Base-by-base conservation (phyloP, 1,140 invertebrate genomes). In the Rhyacophila brunnea region DNA sequence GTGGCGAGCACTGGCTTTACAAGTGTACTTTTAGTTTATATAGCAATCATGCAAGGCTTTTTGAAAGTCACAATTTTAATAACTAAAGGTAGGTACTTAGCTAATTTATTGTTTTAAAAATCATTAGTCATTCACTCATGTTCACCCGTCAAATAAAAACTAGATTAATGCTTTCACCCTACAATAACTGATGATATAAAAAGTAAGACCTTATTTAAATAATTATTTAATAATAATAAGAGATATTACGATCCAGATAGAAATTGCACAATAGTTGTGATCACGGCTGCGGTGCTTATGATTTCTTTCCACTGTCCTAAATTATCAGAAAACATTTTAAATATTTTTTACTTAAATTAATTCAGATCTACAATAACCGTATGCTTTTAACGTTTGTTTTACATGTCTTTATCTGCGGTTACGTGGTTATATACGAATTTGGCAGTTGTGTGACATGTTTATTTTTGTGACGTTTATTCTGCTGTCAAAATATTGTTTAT, bases 261-360 rank as follows among this genome's bases (percentile, higher is more conserved):
- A 75, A 88, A 88, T 66, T 88, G 86, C 49, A 86, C 72, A 50
- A 88, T 79, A 9, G 87, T 88, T 56, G 81, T 85, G 34, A 87
- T 73, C 14, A 85, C 86, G 11, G 87, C 86, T 38, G 83, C 81
- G 0, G 78, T 76, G 32, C 14, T 17, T 15, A 45, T 19, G n/a
- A 45, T 17, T 17, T 45, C 43, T 19, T 45, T 45, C 43, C 43
- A 45, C 23, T 28, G 11, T 40, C 38, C n/a, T n/a, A 40, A 15
- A 40, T 15, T 40, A 40, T 40, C 38, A n/a, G 15, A n/a, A n/a
- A 40, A n/a, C 38, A 40, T 40, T 13, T 40, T 40, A 5, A 5
- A n/a, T 40, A 40, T 13, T n/a, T 40, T 5, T 40, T 13, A 6
- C 11, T 40, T 13, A 6, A n/a, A 13, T 5, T 15, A 40, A 40